Base-by-base conservation (phyloP, 2,113 vertebrate species). In the Pungitius pungitius region DNA sequence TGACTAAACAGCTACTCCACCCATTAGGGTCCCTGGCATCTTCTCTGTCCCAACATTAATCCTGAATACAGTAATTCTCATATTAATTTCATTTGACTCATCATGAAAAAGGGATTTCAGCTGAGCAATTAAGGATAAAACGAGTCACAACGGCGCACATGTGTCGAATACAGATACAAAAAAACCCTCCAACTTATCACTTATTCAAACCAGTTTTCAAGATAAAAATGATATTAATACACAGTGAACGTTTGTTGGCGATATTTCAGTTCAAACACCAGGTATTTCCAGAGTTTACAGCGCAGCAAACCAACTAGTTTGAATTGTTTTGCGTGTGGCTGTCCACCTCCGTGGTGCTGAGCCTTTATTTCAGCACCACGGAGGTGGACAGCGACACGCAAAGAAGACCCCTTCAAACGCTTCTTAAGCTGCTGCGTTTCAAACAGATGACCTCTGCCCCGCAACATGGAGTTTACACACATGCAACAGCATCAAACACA, bases 341-440 rank as follows among this genome's bases (percentile, higher is more conserved):
- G 77, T 83, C 73, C 58, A 15, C 4, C 22, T 33, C 10, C 2
- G 61, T 13, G 68, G 77, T 77, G 35, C 80, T 77, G 77, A n/a
- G n/a, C n/a, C n/a, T n/a, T n/a, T 79, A 74, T 45, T 78, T 68
- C 69, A 76, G 75, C 33, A 57, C 52, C n/a, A 2, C 24, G 8
- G 1, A 12, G 10, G 7, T 15, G 67, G 61, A 77, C 60, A 62
- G 57, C n/a, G 12, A 68, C 27, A 30, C 3, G 33, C 40, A 22
- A 18, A 59, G n/a, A 22, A 17, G 10, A 11, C 14, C 20, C 51
- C 14, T n/a, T 63, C n/a, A 8, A 30, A 65, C 71, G 18, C 14
- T 5, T 11, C 6, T 2, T 51, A n/a, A 66, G 4, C n/a, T 15
- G 20, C 9, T 39, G 18, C 40, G 1, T 42, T 51, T 8, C 3